A percentile compares a stretch with the other conserved stretches of the same genome.
Conservation (phyloP, 2,888 invertebrate genomes). For the Caenorhabditis sulstoni region DNA sequence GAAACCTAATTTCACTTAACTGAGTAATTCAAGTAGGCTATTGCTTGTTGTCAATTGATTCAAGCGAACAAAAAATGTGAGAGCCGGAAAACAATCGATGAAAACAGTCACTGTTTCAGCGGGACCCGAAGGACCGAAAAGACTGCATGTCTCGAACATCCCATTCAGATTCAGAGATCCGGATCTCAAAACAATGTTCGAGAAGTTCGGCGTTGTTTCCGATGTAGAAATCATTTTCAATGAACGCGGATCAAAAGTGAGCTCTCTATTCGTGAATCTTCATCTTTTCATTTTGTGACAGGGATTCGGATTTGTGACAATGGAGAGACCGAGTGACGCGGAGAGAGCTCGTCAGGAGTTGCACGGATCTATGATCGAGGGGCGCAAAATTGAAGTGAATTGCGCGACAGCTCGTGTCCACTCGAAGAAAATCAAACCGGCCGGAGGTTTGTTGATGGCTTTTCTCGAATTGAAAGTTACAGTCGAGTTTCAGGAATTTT, state of each 20-base stretch:
- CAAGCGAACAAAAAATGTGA: conserved; percentile 5
- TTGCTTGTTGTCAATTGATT: conserved; percentile 52
- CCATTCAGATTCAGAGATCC: conserved; percentile 99
- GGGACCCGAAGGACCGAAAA: conserved; percentile 82
- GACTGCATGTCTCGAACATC: conserved; percentile 99
- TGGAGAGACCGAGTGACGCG: conserved; percentile 99
- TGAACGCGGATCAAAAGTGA: conserved; percentile 98
- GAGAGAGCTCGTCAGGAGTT: conserved; percentile 99
- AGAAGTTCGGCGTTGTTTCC: conserved; percentile 97
- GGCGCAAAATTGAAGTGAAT: conserved; percentile 99
- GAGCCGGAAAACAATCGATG: neutral
- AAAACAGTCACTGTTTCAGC: conserved; percentile 36
- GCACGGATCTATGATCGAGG: conserved; percentile 99
- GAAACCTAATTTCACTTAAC: conserved; percentile 48
- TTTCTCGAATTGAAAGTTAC: neutral
- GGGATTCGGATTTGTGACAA: conserved; percentile 99
- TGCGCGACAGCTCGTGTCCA: conserved; percentile 99
- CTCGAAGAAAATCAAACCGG: conserved; percentile 90
- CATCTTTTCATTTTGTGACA: conserved; percentile 86
- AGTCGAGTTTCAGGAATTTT: conserved; percentile 52
- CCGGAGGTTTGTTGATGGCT: conserved; percentile 57
- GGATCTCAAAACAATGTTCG: conserved; percentile 88
- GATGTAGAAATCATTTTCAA: conserved; percentile 99
- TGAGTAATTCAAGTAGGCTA: conserved; percentile 37
- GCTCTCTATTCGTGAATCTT: too few relatives aligned